Evolutionary conservation across 2,888 invertebrate species (phyloP).

Genomic region (Conchocele bisecta): DNA sequence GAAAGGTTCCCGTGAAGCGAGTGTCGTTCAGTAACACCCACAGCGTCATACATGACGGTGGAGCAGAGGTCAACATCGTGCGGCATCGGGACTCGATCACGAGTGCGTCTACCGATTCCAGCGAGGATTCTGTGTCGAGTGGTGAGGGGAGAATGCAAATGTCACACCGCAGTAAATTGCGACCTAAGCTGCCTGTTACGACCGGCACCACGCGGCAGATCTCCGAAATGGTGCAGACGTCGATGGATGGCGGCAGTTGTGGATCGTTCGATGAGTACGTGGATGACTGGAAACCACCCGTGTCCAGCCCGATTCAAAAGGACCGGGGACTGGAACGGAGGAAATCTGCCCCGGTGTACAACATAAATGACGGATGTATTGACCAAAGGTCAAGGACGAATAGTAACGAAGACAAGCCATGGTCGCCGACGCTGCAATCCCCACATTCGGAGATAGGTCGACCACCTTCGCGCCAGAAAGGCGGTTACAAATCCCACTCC

Average conservation of each 20-base stretch:
- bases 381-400: constrained; percentile 52
- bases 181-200: constrained; percentile 75
- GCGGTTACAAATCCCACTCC: constrained; percentile 43
- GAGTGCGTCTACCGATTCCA: constrained; percentile 77
- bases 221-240: constrained; percentile 76
- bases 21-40: constrained; percentile 78
- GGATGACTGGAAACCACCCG: constrained; percentile 61
- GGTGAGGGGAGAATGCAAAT: constrained; percentile 69
- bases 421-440: constrained; percentile 34
- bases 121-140: constrained; percentile 77
- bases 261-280: constrained; percentile 56
- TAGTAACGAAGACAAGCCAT: constrained; percentile 44
- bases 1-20: constrained; percentile 74
- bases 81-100: constrained; percentile 77
- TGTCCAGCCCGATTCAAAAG: constrained; percentile 49
- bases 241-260: constrained; percentile 67
- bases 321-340: constrained; percentile 55
- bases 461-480: constrained; percentile 33
- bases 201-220: constrained; percentile 77
- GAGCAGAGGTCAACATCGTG: constrained; percentile 66
- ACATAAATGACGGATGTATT: constrained; percentile 35
- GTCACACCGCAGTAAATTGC: constrained; percentile 69
- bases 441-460: constrained; percentile 29
- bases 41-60: constrained; percentile 73
- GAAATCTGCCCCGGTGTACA: constrained; percentile 62